phyloP scores from a whole-genome alignment of 2,113 vertebrate species.

The Malurus melanocephalus region DNA sequence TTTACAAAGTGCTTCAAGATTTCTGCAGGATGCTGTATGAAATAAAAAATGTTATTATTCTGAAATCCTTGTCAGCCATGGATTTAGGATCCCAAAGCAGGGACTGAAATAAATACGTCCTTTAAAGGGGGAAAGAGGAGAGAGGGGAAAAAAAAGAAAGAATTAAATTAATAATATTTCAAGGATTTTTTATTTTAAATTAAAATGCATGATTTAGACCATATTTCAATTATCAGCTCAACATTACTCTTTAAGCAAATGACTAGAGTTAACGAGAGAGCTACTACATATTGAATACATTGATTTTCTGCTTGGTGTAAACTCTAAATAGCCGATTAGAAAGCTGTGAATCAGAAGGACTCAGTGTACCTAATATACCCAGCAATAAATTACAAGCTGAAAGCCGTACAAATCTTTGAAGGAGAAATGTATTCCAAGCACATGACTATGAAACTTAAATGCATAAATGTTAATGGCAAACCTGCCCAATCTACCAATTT shows the following conservation, averaged over 20 bases:
- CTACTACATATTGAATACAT: conserved; percentile 79
- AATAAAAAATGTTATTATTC: no score
- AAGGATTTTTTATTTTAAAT: conserved; percentile 72
- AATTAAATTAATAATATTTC: conserved; percentile 74
- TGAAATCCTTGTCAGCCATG: no score
- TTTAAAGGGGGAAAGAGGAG: no score
- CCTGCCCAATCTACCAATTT: conserved; percentile 56
- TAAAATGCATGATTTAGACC: conserved; percentile 74
- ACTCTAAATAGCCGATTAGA: conserved; percentile 80
- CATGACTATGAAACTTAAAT: conserved; percentile 63
- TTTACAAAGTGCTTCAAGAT: no score
- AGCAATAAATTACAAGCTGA: conserved; percentile 64
- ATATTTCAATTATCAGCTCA: conserved; percentile 81
- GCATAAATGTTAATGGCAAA: conserved; percentile 54
- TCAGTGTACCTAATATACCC: conserved; percentile 73
- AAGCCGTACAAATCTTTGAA: conserved; percentile 64
- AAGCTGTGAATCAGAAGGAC: conserved; percentile 76
- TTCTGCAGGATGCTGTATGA: no score
- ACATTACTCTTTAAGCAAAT: conserved; percentile 81
- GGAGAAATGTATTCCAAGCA: conserved; percentile 70
- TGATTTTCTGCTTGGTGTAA: conserved; percentile 81
- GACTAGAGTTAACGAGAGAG: conserved; percentile 77
- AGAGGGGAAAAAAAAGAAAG: no score
- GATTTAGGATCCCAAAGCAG: no score
- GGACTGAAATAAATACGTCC: no score